phyloP scores from a whole-genome alignment of 2,797 vertebrate species.

The Paedocypris micromegethes region DNA sequence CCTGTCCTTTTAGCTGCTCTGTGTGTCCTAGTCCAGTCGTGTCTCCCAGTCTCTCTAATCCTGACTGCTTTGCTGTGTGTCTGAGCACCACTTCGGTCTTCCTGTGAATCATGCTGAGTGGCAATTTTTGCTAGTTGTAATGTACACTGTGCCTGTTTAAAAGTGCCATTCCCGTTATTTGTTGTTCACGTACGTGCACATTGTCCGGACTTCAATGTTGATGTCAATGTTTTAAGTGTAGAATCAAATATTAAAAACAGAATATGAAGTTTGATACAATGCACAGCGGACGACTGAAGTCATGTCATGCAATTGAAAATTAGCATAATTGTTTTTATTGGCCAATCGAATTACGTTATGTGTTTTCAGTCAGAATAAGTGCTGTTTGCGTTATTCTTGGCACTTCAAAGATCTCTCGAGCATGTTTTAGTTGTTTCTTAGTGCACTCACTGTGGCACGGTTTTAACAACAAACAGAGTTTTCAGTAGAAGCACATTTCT shows the following conservation, averaged over 20 bases:
- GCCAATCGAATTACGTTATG: no score
- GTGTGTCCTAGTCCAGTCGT: constrained; percentile 34
- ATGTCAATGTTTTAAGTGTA: neutral
- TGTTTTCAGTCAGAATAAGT: no score
- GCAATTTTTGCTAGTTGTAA: constrained; percentile 9
- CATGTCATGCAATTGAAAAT: neutral
- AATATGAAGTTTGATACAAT: neutral
- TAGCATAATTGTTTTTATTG: no score
- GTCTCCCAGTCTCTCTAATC: constrained; percentile 35
- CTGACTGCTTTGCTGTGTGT: constrained; percentile 42
- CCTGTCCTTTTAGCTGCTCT: constrained; percentile 36
- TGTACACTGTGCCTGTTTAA: neutral
- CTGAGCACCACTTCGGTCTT: constrained; percentile 38
- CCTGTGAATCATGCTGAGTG: constrained; percentile 31
- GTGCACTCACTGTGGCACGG: neutral
- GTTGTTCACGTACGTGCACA: neutral
- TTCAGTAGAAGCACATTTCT: no score
- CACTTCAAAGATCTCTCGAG: no score
- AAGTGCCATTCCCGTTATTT: constrained; percentile 17
- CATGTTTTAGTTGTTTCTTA: no score
- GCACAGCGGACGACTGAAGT: neutral
- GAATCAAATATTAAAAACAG: no score
- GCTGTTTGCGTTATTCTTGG: no score
- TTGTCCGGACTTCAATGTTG: neutral
- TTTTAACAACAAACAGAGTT: neutral